A percentile compares a stretch with the other conserved stretches of the same genome.
These are phyloP conservation scores for Morinoia aosen DNA, from an alignment of 2,888 invertebrate genomes.

Conservation along the genomic window DNA sequence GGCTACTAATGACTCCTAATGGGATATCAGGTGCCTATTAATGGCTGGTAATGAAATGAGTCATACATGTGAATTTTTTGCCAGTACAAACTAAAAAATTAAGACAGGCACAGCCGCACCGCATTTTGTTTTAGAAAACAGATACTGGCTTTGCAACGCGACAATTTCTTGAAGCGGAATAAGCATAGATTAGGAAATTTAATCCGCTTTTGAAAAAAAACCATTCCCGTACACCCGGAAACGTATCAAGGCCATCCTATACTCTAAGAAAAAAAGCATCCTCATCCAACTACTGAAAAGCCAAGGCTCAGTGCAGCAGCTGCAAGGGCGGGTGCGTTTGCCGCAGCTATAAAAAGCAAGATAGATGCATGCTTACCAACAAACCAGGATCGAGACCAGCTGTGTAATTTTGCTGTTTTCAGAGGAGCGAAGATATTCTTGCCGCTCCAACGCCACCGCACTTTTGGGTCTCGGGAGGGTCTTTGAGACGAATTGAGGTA, in stretches of 20 bases:
- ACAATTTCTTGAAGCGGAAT: background rate
- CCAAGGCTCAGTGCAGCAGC: background rate
- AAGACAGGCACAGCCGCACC: too few species aligned
- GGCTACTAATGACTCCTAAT: too few species aligned
- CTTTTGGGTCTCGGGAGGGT: background rate
- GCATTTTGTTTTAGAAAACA: too few species aligned
- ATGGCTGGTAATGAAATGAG: too few species aligned
- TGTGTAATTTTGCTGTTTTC: background rate
- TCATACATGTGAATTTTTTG: too few species aligned
- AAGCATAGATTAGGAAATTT: background rate
- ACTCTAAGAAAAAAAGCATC: background rate
- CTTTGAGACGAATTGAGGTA: background rate
- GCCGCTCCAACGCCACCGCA: background rate
- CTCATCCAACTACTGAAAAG: background rate
- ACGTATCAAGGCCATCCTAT: background rate
- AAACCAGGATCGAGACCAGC: background rate
- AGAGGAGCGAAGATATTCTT: background rate
- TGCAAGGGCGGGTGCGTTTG: background rate
- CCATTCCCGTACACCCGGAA: background rate
- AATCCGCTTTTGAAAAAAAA: background rate
- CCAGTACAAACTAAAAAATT: too few species aligned
- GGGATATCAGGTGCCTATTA: too few species aligned
- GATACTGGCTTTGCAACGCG: background rate
- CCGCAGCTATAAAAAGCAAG: slow-evolving; percentile 29
- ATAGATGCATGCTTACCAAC: slow-evolving; percentile 22